Base-by-base conservation (phyloP, 2,797 vertebrate genomes). In the Cephalopachus bancanus region DNA sequence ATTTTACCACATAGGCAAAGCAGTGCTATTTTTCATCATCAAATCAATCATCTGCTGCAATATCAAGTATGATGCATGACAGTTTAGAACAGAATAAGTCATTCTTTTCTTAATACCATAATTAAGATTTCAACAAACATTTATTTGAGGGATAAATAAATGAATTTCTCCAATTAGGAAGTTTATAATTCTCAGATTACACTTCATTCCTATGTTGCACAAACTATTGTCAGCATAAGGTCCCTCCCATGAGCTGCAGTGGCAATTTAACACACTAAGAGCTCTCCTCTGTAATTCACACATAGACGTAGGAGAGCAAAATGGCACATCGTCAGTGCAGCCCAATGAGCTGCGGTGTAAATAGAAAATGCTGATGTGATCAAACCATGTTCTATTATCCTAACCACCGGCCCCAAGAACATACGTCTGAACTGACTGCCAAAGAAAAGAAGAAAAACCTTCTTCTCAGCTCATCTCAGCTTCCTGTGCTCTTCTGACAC, bases 241-340 rank as follows among this genome's bases (percentile, higher is more conserved):
- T 60, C 24, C 89, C 20, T n/a, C 24, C 37, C 78, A 91, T 55
- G 81, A 92, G 60, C 44, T 92, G 17, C n/a, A 83, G 60, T 28
- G 57, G 33, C 59, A 83, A 83, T 8, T 64, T 71, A 76, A 87
- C 22, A 86, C 33, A 94, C 24, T 67, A 83, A 69, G 24, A 71
- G 7, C 16, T 28, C 76, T 76, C 80, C 84, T 51, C 84, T 49
- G 90, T n/a, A 90, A 95, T 75, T 88, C 71, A 95, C n/a, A 80
- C 3, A 51, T 0, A 53, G 11, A 28, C 33, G n/a, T 53, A 94
- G 26, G 26, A 85, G 60, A 78, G 79, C 55, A 89, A 81, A 94
- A 80, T 1, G 4, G 33, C 11, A n/a, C 37, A 33, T 15, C 5
- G 1, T 75, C 64, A 92, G 7, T 16, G 8, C 12, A 91, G 20